Base-by-base conservation (phyloP, 2,113 vertebrate genomes). In the Ophthalmolycus amberensis region DNA sequence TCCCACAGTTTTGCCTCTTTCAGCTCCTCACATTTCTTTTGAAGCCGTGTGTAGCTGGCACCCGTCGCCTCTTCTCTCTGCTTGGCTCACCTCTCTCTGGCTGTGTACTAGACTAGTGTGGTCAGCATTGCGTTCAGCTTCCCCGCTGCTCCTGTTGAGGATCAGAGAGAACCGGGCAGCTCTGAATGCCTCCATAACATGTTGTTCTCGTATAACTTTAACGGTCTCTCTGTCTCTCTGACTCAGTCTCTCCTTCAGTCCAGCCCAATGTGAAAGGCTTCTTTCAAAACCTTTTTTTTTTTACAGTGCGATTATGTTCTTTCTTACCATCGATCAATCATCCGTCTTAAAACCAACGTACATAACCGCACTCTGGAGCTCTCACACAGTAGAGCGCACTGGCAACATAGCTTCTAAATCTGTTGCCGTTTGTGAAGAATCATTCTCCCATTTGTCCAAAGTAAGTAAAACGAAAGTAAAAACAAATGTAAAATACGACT, bases 121-220 rank as follows among this genome's bases (percentile, higher is more conserved):
- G 75, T 83, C 83, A 76, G 75, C 18, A 25, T 80, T 85, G 75
- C 79, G 46, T 74, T 85, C 78, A 71, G 81, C 74, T 71, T 54
- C 73, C 82, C 69, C 60, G 68, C 74, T 77, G 54, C 73, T 83
- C 46, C 44, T 40, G 50, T 76, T 46, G 65, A 83, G 20, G 29
- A 59, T 50, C 9, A 15, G 82, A 74, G 42, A 79, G 42, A 84
- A 74, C 10, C 29, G 42, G 76, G 58, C 46, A 15, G 25, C 10
- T 79, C 56, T 54, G 16, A 60, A 9, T 3, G 59, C 27, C 34
- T 40, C 29, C 48, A 66, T 4, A n/a, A 40, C 14, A 29, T 60
- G 46, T 79, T 80, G 68, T 60, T 65, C 75, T 32, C 58, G 5
- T 15, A 9, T 18, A 50, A 67, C 54, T 29, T 56, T 65, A 64